Percentiles rank a stretch among this genome's conserved stretches.
Evolutionary conservation across 2,888 invertebrate species (phyloP).

Genomic region (Augiades crinisus): DNA sequence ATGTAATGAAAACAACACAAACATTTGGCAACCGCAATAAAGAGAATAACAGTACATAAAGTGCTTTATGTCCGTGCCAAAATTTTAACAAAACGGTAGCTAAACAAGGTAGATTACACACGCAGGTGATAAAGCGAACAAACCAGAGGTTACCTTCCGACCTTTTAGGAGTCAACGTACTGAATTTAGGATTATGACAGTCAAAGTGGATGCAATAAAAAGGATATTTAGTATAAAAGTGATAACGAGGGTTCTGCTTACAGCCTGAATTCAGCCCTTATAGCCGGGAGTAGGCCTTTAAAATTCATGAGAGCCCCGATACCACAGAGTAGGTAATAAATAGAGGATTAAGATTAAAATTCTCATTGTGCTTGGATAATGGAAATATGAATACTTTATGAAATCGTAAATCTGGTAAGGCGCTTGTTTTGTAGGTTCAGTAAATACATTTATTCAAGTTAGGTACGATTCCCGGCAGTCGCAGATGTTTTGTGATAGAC

Average conservation of each 20-base stretch:
- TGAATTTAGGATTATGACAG: conserved; percentile 1
- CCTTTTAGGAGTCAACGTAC: conserved; percentile 15
- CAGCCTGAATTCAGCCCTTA: conserved; percentile 4
- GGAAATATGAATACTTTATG: conserved; percentile 3
- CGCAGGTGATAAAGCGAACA: background rate
- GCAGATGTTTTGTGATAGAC: too few relatives aligned
- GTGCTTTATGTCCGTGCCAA: too few relatives aligned
- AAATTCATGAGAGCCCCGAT: conserved; percentile 14
- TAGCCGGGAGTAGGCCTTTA: background rate
- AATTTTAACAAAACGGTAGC: too few relatives aligned
- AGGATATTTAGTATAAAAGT: background rate
- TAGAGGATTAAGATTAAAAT: background rate
- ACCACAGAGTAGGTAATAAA: background rate
- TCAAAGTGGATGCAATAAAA: background rate
- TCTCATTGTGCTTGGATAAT: conserved; percentile 1
- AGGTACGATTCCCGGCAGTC: too few relatives aligned
- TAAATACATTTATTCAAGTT: too few relatives aligned
- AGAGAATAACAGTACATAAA: too few relatives aligned
- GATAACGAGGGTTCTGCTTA: conserved; percentile 3
- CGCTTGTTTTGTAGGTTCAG: too few relatives aligned
- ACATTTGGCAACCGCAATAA: too few relatives aligned
- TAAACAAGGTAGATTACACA: too few relatives aligned
- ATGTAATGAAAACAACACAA: too few relatives aligned
- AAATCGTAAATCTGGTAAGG: too few relatives aligned
- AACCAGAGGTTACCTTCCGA: background rate